Conservation (phyloP, 2,888 invertebrate species). For the Petrolisthes cinctipes region DNA sequence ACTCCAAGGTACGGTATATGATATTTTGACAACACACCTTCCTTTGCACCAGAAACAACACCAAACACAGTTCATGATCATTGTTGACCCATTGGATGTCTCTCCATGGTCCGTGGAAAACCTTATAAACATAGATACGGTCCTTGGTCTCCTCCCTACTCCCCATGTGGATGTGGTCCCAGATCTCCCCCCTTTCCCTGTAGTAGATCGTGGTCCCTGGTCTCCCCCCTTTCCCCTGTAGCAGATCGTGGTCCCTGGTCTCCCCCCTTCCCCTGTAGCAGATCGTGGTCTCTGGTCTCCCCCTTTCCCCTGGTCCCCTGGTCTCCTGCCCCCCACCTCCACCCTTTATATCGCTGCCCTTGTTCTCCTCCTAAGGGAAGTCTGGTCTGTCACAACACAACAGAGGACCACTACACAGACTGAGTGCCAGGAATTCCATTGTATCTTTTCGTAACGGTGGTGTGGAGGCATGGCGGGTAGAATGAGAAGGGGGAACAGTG, state of each 20-base stretch:
- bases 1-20: too few species aligned
- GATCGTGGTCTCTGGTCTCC: not conserved
- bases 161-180: not conserved
- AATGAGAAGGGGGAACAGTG: not conserved
- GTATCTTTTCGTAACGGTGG: not conserved
- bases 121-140: too few species aligned
- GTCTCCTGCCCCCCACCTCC: not conserved
- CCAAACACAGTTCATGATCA: too few species aligned
- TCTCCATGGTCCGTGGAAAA: too few species aligned
- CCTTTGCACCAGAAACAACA: too few species aligned
- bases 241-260: not conserved
- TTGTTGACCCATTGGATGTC: too few species aligned
- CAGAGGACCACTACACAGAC: not conserved
- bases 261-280: not conserved
- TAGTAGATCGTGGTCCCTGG: not conserved
- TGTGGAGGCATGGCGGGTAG: not conserved
- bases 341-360: not conserved
- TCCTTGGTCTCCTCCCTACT: not conserved
- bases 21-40: too few species aligned
- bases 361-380: not conserved
- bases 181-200: not conserved
- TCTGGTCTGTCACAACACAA: not conserved
- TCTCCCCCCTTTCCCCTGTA: not conserved
- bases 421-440: not conserved
- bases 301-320: not conserved